Evolutionary conservation across 1,140 invertebrate genomes (phyloP), one percentile per base, ranked within the genome.

Genomic region (Drosophila novamexicana): DNA sequence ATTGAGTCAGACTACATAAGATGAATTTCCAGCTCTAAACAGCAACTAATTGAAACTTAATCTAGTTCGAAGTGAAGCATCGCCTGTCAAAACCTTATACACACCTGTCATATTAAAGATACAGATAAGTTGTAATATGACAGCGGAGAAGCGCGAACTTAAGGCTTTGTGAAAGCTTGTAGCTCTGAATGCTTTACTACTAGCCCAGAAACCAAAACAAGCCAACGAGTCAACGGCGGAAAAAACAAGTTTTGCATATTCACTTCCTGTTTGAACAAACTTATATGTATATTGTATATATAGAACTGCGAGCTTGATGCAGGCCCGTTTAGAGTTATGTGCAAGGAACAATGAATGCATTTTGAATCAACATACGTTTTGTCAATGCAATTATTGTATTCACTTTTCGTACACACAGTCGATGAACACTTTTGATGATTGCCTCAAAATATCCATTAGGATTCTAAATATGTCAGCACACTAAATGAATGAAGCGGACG

Each of bases 181-280:
- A 14, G 37, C 16, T 54, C 40, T 47, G 16, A 37, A 45, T 50
- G 39, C 37, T 45, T 57, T 5, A 32, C 39, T 47, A 34, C 54
- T 63, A 47, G 37, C 39, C 45, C 39, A 32, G 3, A 52, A 22
- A 47, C 18, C 45, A 14, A 18, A 69, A 29, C 9, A 45, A 63
- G 18, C 22, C 42, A 22, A 37, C 52, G 45, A 59, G 36, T 52
- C 37, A 54, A 36, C 39, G 57, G 42, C 56, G 34, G 40, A 63
- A 42, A 49, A 75, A 74, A 74, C 49, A 65, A 65, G 67, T 63
- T 77, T 74, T 54, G 59, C 64, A 66, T 66, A 78, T 57, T 71
- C 50, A 56, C 66, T 78, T 78, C 76, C 76, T 78, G 72, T 75
- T 52, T 61, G 53, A 52, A 37, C 66, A 64, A 6, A 64, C 34